Evolutionary conservation across 2,797 vertebrate species (phyloP).

Genomic region (Oryzias dopingdopingensis): DNA sequence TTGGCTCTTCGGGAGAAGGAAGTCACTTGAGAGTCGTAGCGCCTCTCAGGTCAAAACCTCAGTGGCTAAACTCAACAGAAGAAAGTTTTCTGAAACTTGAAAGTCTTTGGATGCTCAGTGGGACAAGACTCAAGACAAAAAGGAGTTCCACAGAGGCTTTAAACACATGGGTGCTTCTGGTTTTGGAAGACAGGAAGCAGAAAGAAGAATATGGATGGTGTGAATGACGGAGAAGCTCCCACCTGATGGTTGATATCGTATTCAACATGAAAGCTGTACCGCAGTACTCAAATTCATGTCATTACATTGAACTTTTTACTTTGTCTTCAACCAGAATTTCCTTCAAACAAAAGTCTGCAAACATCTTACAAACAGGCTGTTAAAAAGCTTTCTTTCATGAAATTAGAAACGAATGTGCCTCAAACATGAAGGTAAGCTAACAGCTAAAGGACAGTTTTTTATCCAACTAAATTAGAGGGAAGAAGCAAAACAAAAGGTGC

Average conservation of each 20-base stretch:
- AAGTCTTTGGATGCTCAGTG: constrained; percentile 49
- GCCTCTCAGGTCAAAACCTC: constrained; percentile 45
- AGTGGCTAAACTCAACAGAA: constrained; percentile 25
- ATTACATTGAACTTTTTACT: neutral
- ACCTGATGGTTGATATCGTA: constrained; percentile 4
- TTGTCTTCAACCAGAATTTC: neutral
- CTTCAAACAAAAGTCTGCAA: constrained; percentile 1
- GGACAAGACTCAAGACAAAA: constrained; percentile 43
- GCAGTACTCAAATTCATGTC: neutral
- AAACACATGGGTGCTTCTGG: constrained; percentile 41
- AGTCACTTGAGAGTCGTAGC: constrained; percentile 38
- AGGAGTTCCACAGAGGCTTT: constrained; percentile 34
- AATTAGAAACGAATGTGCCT: no score
- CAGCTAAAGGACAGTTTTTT: no score
- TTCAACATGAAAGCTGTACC: neutral
- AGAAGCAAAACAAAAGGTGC: neutral
- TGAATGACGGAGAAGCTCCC: constrained; percentile 5
- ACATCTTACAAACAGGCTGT: neutral
- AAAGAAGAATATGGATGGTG: constrained; percentile 13
- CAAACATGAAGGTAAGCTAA: no score
- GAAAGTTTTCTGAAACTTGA: constrained; percentile 47
- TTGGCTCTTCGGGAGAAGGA: constrained; percentile 36
- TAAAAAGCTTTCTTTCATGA: no score
- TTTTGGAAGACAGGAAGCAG: constrained; percentile 34
- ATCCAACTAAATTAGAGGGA: neutral